Evolutionary conservation across 1,140 invertebrate genomes (phyloP), one percentile per base, ranked within the genome.

Genomic region (Yoshiicerus persimilis): DNA sequence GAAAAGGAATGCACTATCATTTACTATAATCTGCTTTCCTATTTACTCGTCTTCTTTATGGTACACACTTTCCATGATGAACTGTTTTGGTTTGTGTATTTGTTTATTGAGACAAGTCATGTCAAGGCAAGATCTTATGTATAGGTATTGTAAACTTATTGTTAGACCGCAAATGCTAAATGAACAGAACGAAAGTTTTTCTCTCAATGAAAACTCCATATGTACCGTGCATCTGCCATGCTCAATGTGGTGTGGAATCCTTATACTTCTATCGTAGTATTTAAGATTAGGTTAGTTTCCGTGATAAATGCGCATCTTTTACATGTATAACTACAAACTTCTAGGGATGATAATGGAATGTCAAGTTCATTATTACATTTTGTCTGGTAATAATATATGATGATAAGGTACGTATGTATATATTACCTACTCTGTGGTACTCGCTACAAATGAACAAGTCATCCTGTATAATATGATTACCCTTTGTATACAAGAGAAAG

Each of bases 21-120:
- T 80, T 80, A 34, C 34, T 80, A 36, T 34, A 80, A 80, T 80
- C 75, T 80, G 75, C 34, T 80, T 80, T 80, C 38, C 75, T 80
- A 80, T 80, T 80, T 80, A 80, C 75, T 80, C 34, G 34, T 32
- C 8, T 32, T 77, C 75, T 80, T 80, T 80, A 80, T 80, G 20
- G 0, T 80, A 4, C 20, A 80, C 75, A 80, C 75, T 80, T 80
- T 80, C 75, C 75, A 80, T 80, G 75, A 80, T 80, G 32, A 13
- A 34, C 47, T 56, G 16, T 56, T 56, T 56, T 56, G 11, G 16
- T 80, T 80, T 80, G 75, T 34, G 30, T 80, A 34, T 38, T 80
- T 80, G 32, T 80, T 34, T 80, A 38, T 80, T 80, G 75, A 80
- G 20, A 32, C 75, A 38, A 38, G 34, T 34, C 30, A 80, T 36